phyloP scores from a whole-genome alignment of 2,113 vertebrate species.

The Psittacara wagleri region DNA sequence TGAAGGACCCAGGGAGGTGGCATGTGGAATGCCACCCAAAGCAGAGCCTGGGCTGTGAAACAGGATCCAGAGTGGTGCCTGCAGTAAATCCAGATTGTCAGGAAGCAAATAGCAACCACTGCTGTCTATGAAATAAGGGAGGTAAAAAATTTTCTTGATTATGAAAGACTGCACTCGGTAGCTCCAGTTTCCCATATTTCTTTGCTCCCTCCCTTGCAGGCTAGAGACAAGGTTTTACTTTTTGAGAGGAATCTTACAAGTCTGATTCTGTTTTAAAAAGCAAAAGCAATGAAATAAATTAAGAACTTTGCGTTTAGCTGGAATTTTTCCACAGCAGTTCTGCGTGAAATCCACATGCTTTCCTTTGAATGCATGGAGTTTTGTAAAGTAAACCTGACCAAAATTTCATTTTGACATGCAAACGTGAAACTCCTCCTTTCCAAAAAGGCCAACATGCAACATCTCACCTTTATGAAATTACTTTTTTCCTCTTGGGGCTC shows the following conservation, averaged over 20 bases:
- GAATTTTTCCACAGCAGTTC: not conserved
- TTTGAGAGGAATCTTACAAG: not conserved
- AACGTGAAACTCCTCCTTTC: not conserved
- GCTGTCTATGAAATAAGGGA: not conserved
- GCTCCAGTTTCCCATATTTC: not conserved
- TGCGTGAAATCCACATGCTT: not conserved
- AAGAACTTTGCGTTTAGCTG: not conserved
- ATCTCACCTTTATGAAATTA: slow-evolving; percentile 1
- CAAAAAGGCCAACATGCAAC: not conserved
- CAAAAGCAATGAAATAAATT: not conserved
- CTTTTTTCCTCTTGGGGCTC: not conserved
- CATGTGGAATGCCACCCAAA: not conserved
- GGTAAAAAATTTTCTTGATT: not conserved
- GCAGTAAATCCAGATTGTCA: not conserved
- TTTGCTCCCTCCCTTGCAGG: not conserved
- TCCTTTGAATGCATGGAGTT: not conserved
- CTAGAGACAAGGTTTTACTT: not conserved
- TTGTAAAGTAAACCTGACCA: not conserved
- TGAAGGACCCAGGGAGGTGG: not conserved
- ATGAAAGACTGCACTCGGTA: not conserved
- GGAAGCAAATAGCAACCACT: not conserved
- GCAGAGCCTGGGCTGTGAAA: not conserved
- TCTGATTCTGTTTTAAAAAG: not conserved
- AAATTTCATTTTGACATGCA: not conserved
- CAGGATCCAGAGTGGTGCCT: not conserved